A percentile compares a stretch with the other conserved stretches of the same genome.
These are phyloP conservation scores for Hypocryptadius cinnamomeus DNA, from an alignment of 2,113 vertebrate species.

Conservation along the genomic window DNA sequence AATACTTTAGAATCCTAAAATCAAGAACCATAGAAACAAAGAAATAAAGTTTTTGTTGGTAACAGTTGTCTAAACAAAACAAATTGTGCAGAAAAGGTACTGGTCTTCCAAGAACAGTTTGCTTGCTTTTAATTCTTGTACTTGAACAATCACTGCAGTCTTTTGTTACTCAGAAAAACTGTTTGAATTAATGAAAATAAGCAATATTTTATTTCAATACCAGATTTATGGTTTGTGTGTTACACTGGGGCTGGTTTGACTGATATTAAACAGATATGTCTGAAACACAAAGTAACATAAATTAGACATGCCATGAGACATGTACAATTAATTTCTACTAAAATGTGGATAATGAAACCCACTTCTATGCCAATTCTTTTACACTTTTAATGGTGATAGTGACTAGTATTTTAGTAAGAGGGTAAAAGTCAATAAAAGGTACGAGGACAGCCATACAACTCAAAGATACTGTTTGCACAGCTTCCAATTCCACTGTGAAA, in stretches of 20 bases:
- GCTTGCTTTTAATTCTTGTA: slow-evolving; percentile 40
- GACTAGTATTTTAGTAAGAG: slow-evolving; percentile 61
- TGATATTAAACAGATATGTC: slow-evolving; percentile 36
- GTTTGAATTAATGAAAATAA: slow-evolving; percentile 62
- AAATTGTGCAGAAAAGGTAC: neutral
- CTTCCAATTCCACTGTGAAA: slow-evolving; percentile 58
- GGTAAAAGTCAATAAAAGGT: slow-evolving; percentile 53
- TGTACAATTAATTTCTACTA: slow-evolving; percentile 55
- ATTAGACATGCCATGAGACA: slow-evolving; percentile 68
- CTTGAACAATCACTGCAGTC: slow-evolving; percentile 21
- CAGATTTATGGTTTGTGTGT: slow-evolving; percentile 47
- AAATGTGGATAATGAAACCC: slow-evolving; percentile 49
- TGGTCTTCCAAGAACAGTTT: slow-evolving; percentile 6
- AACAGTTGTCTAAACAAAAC: neutral
- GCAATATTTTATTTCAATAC: slow-evolving; percentile 64
- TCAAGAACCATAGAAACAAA: neutral
- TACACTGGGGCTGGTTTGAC: slow-evolving; percentile 45
- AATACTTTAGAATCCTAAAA: neutral
- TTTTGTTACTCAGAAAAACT: slow-evolving; percentile 24
- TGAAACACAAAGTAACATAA: slow-evolving; percentile 64
- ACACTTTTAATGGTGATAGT: slow-evolving; percentile 53
- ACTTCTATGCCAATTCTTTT: slow-evolving; percentile 52
- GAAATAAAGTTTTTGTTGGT: neutral
- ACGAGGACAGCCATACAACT: slow-evolving; percentile 48
- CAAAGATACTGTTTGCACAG: slow-evolving; percentile 36